A percentile compares a stretch with the other conserved stretches of the same genome.
phyloP scores from a whole-genome alignment of 2,888 invertebrate species.

The Pachliopta kotzebuea region DNA sequence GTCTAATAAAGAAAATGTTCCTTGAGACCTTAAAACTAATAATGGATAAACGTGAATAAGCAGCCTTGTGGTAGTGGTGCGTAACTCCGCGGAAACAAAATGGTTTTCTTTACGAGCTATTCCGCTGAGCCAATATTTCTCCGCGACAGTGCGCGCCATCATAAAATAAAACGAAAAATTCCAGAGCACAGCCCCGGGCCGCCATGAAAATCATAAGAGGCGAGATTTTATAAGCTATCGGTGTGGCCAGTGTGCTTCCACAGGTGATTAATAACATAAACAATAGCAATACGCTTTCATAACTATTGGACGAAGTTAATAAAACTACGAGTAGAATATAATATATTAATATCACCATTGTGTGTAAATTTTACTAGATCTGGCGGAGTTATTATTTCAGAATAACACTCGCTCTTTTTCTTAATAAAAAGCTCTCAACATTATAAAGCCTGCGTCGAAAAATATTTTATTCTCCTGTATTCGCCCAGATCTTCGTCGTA shows the following conservation, averaged over 20 bases:
- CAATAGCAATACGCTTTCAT: slow-evolving; percentile 26
- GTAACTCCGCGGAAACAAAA: slow-evolving; percentile 74
- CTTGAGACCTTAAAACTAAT: slow-evolving; percentile 50
- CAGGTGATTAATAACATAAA: slow-evolving; percentile 66
- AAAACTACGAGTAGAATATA: neutral
- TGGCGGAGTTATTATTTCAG: too few relatives aligned
- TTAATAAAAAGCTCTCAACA: too few relatives aligned
- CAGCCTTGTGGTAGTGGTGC: slow-evolving; percentile 67
- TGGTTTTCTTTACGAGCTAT: slow-evolving; percentile 80
- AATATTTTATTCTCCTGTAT: too few relatives aligned
- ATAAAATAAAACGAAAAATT: slow-evolving; percentile 81
- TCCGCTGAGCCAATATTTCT: slow-evolving; percentile 80
- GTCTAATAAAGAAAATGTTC: too few relatives aligned
- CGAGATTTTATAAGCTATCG: slow-evolving; percentile 71
- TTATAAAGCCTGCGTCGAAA: too few relatives aligned
- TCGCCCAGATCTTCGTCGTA: neutral
- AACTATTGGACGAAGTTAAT: slow-evolving; percentile 16
- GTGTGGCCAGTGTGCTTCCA: slow-evolving; percentile 53
- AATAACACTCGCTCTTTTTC: too few relatives aligned
- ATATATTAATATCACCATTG: too few relatives aligned
- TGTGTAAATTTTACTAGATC: too few relatives aligned
- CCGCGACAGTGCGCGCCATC: slow-evolving; percentile 78
- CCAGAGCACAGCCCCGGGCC: slow-evolving; percentile 67
- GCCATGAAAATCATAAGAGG: slow-evolving; percentile 77
- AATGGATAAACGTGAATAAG: slow-evolving; percentile 56